Conservation (phyloP, 2,888 invertebrate genomes). For the Caenorhabditis sinica region DNA sequence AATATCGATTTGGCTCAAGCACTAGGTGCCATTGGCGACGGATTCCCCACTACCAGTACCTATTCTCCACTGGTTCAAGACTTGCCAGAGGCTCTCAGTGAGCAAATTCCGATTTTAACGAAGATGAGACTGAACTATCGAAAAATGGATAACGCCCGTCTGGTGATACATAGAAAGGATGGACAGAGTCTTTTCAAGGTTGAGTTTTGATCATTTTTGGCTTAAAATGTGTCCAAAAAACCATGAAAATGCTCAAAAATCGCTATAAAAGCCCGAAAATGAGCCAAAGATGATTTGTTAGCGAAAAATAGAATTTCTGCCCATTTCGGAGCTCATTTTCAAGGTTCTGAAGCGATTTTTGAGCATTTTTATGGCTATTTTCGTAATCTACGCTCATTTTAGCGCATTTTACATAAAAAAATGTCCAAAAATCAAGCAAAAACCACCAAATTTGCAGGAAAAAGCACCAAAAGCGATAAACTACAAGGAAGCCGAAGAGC, state of each 20-base stretch:
- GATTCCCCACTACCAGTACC: background rate
- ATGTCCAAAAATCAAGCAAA: too few relatives aligned
- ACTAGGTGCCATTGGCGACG: background rate
- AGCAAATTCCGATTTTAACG: conserved; percentile 48
- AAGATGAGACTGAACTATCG: conserved; percentile 57
- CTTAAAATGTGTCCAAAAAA: background rate
- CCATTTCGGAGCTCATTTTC: background rate
- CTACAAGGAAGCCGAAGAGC: conserved; percentile 47
- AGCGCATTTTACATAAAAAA: too few relatives aligned
- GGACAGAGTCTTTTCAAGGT: conserved; percentile 58
- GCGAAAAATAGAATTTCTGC: too few relatives aligned
- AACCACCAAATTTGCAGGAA: conserved; percentile 2
- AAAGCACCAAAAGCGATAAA: conserved; percentile 45
- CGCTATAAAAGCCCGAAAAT: too few relatives aligned
- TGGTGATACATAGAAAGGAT: conserved; percentile 60
- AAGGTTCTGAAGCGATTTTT: too few relatives aligned
- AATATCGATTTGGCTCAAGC: conserved; percentile 3
- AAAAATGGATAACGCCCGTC: conserved; percentile 58
- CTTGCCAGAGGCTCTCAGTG: background rate
- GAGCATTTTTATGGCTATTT: too few relatives aligned
- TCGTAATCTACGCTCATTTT: too few relatives aligned
- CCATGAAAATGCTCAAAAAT: background rate
- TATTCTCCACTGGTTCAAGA: conserved; percentile 1
- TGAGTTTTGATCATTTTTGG: background rate
- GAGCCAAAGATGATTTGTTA: too few relatives aligned